phyloP scores from a whole-genome alignment of 1,140 invertebrate species.

The Drosophila repletoides region DNA sequence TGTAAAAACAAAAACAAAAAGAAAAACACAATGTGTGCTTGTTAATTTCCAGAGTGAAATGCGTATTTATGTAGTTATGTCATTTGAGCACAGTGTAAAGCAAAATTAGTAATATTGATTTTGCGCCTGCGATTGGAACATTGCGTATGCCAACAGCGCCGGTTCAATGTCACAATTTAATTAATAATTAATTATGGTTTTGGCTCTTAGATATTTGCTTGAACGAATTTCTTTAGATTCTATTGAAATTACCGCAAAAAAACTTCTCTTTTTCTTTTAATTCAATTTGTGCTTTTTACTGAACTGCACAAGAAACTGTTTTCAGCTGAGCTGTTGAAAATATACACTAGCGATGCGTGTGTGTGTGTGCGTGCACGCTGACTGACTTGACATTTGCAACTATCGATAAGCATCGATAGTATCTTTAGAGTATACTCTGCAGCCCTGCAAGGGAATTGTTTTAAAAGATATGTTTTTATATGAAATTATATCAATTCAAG shows the following conservation, averaged over 20 bases:
- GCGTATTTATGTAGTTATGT: conserved; percentile 57
- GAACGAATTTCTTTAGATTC: too few relatives aligned
- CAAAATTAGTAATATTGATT: conserved; percentile 76
- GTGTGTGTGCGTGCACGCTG: not conserved
- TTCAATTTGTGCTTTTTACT: conserved; percentile 12
- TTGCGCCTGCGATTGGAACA: conserved; percentile 44
- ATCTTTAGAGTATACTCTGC: not conserved
- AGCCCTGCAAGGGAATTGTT: not conserved
- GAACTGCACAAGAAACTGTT: conserved; percentile 31
- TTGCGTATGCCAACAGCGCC: conserved; percentile 23
- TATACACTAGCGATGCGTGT: conserved; percentile 16
- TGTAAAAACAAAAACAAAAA: not conserved
- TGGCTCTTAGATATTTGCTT: too few relatives aligned
- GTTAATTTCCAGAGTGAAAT: conserved; percentile 7
- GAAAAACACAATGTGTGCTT: not conserved
- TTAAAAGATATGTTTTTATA: too few relatives aligned
- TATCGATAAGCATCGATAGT: conserved; percentile 12
- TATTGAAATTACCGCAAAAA: not conserved
- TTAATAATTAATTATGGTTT: not conserved
- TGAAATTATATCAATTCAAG: too few relatives aligned
- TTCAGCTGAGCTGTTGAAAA: conserved; percentile 36
- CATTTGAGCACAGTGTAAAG: conserved; percentile 50
- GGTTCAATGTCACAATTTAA: not conserved
- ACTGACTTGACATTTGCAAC: not conserved
- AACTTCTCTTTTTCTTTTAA: not conserved